Percentiles rank a stretch among this genome's conserved stretches.
phyloP scores from a whole-genome alignment of 2,113 vertebrate species.

The Oncorhynchus nerka region DNA sequence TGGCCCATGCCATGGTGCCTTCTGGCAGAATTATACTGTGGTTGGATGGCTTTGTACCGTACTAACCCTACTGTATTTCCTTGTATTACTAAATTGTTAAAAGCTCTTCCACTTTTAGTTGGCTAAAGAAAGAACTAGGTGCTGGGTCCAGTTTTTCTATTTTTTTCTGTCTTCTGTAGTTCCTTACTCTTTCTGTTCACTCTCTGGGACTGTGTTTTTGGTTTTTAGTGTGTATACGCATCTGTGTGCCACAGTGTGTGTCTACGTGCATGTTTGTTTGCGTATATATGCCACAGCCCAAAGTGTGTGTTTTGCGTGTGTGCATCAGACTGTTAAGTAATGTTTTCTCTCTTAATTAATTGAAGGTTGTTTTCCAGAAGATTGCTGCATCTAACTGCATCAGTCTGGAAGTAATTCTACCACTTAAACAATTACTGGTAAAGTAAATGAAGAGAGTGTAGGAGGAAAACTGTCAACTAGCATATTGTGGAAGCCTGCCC shows the following conservation, averaged over 20 bases:
- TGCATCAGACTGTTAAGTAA: not conserved
- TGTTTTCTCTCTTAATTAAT: slow-evolving; percentile 17
- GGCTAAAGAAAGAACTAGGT: not conserved
- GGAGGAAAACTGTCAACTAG: not conserved
- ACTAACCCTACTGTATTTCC: not conserved
- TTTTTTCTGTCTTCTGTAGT: not conserved
- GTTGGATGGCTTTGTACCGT: too few relatives aligned
- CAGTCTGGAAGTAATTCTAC: not conserved
- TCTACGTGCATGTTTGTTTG: too few relatives aligned
- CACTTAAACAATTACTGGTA: slow-evolving; percentile 5
- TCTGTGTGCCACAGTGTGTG: too few relatives aligned
- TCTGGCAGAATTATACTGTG: too few relatives aligned
- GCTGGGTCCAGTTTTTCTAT: not conserved
- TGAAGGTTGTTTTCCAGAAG: slow-evolving; percentile 18
- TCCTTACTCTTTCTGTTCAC: not conserved
- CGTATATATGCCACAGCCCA: too few relatives aligned
- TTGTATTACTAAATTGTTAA: not conserved
- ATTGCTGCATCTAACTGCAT: not conserved
- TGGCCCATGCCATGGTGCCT: too few relatives aligned
- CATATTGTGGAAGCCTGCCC: not conserved
- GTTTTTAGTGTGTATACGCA: not conserved
- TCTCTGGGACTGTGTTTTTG: not conserved
- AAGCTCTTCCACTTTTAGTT: not conserved
- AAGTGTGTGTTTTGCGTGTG: not conserved
- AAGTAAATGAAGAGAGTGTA: not conserved